These are phyloP conservation scores for Palythoa caribaeorum DNA, from an alignment of 92 coral and sea anemone species.

Conservation along the genomic window DNA sequence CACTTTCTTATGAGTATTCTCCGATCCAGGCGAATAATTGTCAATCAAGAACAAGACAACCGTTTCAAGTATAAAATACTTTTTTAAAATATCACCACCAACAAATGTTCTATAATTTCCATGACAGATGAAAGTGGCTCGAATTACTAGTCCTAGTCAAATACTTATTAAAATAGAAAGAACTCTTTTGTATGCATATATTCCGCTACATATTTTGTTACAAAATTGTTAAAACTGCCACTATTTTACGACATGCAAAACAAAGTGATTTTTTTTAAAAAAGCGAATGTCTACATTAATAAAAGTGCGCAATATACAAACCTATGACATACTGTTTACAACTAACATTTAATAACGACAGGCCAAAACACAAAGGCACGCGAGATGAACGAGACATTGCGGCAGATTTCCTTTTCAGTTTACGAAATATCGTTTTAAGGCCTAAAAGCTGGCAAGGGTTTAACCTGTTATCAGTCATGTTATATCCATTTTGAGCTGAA, in stretches of 20 bases:
- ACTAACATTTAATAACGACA: not conserved
- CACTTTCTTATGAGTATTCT: conserved; percentile 24
- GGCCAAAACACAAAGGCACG: conserved; percentile 31
- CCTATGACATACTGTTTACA: not conserved
- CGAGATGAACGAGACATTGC: conserved; percentile 3
- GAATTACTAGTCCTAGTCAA: not conserved
- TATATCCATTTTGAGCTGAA: not conserved
- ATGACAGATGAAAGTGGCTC: not conserved
- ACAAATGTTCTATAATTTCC: conserved; percentile 1
- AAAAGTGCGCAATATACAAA: not conserved
- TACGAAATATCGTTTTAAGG: not conserved
- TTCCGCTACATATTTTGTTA: not conserved
- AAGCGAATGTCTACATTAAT: not conserved
- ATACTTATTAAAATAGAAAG: not conserved
- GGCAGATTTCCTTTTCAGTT: conserved; percentile 2
- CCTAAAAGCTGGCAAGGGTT: not conserved
- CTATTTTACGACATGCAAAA: not conserved
- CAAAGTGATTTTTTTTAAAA: not conserved
- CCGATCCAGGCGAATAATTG: not conserved
- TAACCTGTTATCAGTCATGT: not conserved
- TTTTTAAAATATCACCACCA: not conserved
- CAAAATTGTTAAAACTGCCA: not conserved
- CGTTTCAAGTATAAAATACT: not conserved
- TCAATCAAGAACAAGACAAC: not conserved
- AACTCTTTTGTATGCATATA: not conserved